phyloP scores from a whole-genome alignment of 2,797 vertebrate genomes.

The Gymnothorax javanicus region DNA sequence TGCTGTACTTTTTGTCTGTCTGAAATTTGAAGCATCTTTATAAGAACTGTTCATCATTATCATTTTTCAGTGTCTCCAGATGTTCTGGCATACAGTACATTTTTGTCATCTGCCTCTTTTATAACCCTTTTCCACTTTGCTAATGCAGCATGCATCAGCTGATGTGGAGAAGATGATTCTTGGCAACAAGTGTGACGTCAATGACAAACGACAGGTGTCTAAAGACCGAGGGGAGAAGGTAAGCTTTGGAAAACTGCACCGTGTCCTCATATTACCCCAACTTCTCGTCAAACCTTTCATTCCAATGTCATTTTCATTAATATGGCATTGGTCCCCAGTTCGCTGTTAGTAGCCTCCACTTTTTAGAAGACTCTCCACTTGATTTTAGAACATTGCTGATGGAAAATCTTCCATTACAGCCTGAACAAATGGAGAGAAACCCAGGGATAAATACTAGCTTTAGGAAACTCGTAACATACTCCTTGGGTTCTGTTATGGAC shows the following conservation, averaged over 20 bases:
- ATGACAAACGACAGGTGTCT: conserved; percentile 94
- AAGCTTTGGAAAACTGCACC: conserved; percentile 25
- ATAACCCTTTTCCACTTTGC: conserved; percentile 25
- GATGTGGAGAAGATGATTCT: conserved; percentile 98
- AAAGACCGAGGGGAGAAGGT: conserved; percentile 95
- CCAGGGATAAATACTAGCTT: too few relatives aligned
- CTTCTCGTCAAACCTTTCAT: not conserved
- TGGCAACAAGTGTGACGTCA: conserved; percentile 98
- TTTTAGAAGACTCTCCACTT: too few relatives aligned
- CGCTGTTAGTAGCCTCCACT: too few relatives aligned
- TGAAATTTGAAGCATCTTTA: not conserved
- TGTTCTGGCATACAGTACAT: not conserved
- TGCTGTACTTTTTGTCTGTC: not conserved
- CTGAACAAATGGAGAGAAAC: too few relatives aligned
- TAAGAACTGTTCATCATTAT: not conserved
- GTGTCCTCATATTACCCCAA: not conserved
- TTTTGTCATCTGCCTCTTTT: conserved; percentile 3
- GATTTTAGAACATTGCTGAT: too few relatives aligned
- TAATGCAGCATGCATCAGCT: conserved; percentile 86
- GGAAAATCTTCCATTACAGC: too few relatives aligned
- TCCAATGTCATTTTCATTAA: too few relatives aligned
- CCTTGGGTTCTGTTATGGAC: too few relatives aligned
- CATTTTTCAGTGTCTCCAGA: not conserved
- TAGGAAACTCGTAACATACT: too few relatives aligned
- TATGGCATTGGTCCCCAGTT: too few relatives aligned